Evolutionary conservation across 2,113 vertebrate species (phyloP), one percentile per base, ranked within the genome.

Genomic region (Hyperoodon ampullatus): DNA sequence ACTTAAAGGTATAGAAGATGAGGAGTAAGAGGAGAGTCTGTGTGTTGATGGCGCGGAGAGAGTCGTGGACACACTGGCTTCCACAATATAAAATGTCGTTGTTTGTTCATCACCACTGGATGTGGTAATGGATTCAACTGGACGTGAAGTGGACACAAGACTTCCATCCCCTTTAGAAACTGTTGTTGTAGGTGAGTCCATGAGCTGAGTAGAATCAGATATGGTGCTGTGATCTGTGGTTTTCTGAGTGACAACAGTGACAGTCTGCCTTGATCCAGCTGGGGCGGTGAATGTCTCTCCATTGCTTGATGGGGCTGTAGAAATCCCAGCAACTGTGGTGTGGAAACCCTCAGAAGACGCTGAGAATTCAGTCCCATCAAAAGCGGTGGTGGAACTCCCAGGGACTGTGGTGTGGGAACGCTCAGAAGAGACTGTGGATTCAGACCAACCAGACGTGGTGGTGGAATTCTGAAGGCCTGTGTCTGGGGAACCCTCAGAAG

Each of bases 301-400:
- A 12, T 23, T 9, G 60, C 24, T 63, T 63, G 60, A 28, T 63
- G 60, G 24, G 60, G 60, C 21, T 60, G 21, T 23, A 75, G 74
- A 77, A 47, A 16, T 53, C 74, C 33, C 47, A n/a, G 47, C 16
- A 33, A 50, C 74, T 53, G 39, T 44, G 2, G 3, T 47, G 71
- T 15, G 39, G 14, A 39, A 74, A 30, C 3, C 8, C 16, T n/a
- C 74, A 30, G 42, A 75, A 75, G 71, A 74, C 7, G 4, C 42
- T 28, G 24, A 8, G 42, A 23, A 70, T 11, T 19, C 66, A 35
- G n/a, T 19, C 19, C 66, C 18, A n/a, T 1, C 66, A 21, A 8
- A 35, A 12, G 1, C 2, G 9, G n/a, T 23, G 8, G 18, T 70
- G 4, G 4, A 39, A 2, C n/a, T 35, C 1, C 66, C 66, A 70